Evolutionary conservation across 2,888 invertebrate species (phyloP).

Genomic region (Branchellion lobata): DNA sequence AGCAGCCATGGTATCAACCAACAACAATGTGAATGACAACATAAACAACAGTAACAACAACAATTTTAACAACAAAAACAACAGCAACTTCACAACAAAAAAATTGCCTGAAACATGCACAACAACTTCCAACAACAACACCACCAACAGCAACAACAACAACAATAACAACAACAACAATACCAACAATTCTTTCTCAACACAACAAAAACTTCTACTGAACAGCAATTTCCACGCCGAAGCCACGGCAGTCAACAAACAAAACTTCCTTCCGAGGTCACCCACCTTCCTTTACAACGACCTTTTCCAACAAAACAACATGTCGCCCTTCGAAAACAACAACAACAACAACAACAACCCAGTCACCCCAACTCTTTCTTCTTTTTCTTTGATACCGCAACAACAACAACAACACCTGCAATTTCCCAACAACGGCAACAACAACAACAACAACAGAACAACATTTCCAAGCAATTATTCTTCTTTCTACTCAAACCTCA

Average conservation of each 20-base stretch:
- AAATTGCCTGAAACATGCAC: no score
- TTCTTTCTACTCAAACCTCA: background rate
- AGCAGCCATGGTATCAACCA: no score
- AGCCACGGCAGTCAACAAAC: background rate
- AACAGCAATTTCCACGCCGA: background rate
- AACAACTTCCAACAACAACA: background rate
- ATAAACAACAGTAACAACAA: slow-evolving; percentile 3
- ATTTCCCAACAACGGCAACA: background rate
- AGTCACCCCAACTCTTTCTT: background rate
- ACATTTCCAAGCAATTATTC: background rate
- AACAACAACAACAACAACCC: no score
- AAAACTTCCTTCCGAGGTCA: background rate
- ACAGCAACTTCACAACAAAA: background rate
- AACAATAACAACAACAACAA: no score
- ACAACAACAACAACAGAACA: background rate
- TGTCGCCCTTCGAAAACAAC: background rate
- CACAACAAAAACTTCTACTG: background rate
- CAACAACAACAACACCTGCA: background rate
- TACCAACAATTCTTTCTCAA: background rate
- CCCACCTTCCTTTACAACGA: background rate
- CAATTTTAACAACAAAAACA: background rate
- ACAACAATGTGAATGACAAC: background rate
- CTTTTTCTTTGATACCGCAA: background rate
- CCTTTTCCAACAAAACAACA: background rate
- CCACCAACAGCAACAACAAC: no score